Percentiles rank a stretch among this genome's conserved stretches.
Conservation (phyloP, 1,140 invertebrate species). For the Anadara kagoshimensis region DNA sequence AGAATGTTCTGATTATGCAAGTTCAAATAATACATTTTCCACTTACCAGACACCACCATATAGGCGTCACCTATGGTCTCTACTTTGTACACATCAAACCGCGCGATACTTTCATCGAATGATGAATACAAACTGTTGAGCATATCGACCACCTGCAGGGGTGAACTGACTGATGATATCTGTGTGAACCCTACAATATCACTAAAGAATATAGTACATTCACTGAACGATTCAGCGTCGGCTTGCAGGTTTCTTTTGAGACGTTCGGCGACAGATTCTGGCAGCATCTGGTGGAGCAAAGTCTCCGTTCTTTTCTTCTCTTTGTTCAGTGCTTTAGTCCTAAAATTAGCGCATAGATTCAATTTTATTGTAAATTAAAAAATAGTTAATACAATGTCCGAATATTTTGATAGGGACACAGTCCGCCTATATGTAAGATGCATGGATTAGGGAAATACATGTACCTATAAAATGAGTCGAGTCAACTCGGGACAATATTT, state of each 20-base stretch:
- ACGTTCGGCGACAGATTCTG: conserved; percentile 49
- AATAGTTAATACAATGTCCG: too few species aligned
- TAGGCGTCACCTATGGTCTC: conserved; percentile 67
- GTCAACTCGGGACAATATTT: too few species aligned
- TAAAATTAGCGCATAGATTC: too few species aligned
- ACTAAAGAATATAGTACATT: conserved; percentile 85
- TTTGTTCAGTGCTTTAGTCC: conserved; percentile 54
- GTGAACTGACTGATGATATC: conserved; percentile 87
- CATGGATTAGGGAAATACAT: too few species aligned
- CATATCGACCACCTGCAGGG: conserved; percentile 71
- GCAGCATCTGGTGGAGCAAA: conserved; percentile 59
- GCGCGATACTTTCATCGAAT: conserved; percentile 40
- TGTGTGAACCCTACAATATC: conserved; percentile 88
- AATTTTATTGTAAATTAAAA: too few species aligned
- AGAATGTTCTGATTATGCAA: too few species aligned
- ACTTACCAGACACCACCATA: conserved; percentile 55
- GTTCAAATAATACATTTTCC: not conserved
- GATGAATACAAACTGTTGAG: conserved; percentile 43
- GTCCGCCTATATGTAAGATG: too few species aligned
- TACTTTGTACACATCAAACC: conserved; percentile 63
- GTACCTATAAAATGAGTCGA: too few species aligned
- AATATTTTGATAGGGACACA: too few species aligned
- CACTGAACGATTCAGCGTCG: conserved; percentile 46
- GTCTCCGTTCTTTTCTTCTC: conserved; percentile 57
- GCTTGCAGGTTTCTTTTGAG: conserved; percentile 45